Evolutionary conservation across 2,888 invertebrate genomes (phyloP), one percentile per base, ranked within the genome.

Genomic region (Apoderus coryli): DNA sequence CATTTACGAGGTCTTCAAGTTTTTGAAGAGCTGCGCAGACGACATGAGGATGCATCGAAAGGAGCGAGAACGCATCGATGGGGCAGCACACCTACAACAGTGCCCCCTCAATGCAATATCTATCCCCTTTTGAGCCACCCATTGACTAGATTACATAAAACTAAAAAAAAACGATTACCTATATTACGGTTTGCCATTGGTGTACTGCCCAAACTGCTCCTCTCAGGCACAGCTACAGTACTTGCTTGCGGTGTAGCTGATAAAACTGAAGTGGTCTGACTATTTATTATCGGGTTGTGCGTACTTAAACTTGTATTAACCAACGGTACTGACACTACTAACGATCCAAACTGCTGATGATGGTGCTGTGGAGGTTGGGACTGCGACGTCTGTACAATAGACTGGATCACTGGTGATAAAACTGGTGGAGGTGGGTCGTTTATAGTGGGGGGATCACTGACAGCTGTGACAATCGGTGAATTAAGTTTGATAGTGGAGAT

Each of bases 311-410:
- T 58, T 10, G 62, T 59, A 29, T 58, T 64, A 10, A 66, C 63
- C 38, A 74, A 52, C 37, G 74, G 73, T 40, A 74, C 72, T 13
- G 72, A 72, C 11, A 74, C 73, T 29, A 70, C 71, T 40, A 74
- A 44, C 9, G 64, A 53, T 16, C 46, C 46, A 41, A 38, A 42
- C 16, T 39, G 39, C 5, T 35, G 32, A 27, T 44, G 44, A 19
- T 44, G 38, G 2, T 44, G 35, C 28, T 47, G 44, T 10, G 32
- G 29, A 16, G 31, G 35, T 6, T 5, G 6, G 31, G 39, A 32
- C 28, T 35, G 39, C 15, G 37, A 30, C 26, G 35, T 33, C 9
- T 38, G 39, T 32, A 40, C 43, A 31, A 36, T 47, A 32, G 43
- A 40, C n/a, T n/a, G n/a, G n/a, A n/a, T n/a, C n/a, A n/a, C n/a